Conservation (phyloP, 2,113 vertebrate genomes). For the Chitala chitala region DNA sequence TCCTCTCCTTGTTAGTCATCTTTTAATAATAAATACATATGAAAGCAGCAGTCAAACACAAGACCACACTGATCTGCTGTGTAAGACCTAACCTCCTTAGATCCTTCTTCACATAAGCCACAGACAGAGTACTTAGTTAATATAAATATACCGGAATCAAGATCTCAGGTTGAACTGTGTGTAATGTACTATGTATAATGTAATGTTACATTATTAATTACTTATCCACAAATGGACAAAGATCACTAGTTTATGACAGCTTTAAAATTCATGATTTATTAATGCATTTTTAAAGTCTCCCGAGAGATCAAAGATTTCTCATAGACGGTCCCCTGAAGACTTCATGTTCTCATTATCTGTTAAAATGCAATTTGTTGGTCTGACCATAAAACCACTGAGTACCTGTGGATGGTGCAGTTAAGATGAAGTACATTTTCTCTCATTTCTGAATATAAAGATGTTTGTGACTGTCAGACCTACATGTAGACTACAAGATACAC, state of each 20-base stretch:
- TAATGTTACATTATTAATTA: constrained; percentile 1
- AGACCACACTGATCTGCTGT: neutral
- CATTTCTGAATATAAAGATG: no score
- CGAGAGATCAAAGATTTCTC: neutral
- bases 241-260: neutral
- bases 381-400: neutral
- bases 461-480: no score
- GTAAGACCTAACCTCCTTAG: neutral
- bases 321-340: neutral
- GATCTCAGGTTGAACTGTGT: neutral
- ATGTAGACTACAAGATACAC: no score
- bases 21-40: constrained; percentile 2
- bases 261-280: neutral
- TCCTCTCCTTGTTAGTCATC: neutral
- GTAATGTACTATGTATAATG: neutral
- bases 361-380: neutral
- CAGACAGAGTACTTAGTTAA: neutral
- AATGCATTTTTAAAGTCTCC: neutral
- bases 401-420: neutral
- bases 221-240: neutral
- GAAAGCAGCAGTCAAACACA: neutral
- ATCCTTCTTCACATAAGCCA: neutral
- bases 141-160: neutral
- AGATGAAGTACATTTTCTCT: neutral
- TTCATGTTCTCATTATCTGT: neutral